Evolutionary conservation across 53 echinoderm and acorn worm genomes (phyloP).

Genomic region (Astropecten irregularis): DNA sequence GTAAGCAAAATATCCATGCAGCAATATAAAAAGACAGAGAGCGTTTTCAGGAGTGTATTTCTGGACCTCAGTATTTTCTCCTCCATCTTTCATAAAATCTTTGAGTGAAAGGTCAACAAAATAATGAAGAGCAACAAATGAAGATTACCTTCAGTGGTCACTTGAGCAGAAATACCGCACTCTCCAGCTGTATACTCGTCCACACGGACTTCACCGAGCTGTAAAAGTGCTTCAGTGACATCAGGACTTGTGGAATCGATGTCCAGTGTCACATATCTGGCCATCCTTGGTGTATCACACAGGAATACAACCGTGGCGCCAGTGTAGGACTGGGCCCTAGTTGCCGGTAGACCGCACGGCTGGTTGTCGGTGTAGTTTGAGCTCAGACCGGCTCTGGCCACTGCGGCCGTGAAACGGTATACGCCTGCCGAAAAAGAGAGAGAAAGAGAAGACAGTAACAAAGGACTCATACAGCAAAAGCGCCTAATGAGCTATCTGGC

Average conservation of each 20-base stretch:
- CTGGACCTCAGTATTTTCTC: no score
- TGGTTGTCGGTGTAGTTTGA: background rate
- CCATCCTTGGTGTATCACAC: background rate
- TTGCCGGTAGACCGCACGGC: background rate
- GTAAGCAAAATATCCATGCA: no score
- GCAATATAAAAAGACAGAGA: no score
- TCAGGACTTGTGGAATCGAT: background rate
- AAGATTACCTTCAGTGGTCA: no score
- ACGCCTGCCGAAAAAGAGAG: background rate
- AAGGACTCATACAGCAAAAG: no score
- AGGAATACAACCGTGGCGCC: slow-evolving; percentile 1
- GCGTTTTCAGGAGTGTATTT: no score
- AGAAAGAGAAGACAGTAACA: no score
- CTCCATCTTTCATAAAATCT: no score
- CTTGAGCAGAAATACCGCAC: background rate
- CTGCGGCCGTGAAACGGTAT: background rate
- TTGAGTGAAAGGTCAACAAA: no score
- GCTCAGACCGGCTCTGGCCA: background rate
- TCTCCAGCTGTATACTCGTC: background rate
- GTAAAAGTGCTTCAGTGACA: background rate
- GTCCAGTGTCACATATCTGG: background rate
- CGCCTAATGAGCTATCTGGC: no score
- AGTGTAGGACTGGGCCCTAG: background rate
- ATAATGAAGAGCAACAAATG: no score
- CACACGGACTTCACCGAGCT: background rate